These are phyloP conservation scores for Loriculus beryllinus DNA, from an alignment of 2,797 vertebrate species.

Conservation along the genomic window DNA sequence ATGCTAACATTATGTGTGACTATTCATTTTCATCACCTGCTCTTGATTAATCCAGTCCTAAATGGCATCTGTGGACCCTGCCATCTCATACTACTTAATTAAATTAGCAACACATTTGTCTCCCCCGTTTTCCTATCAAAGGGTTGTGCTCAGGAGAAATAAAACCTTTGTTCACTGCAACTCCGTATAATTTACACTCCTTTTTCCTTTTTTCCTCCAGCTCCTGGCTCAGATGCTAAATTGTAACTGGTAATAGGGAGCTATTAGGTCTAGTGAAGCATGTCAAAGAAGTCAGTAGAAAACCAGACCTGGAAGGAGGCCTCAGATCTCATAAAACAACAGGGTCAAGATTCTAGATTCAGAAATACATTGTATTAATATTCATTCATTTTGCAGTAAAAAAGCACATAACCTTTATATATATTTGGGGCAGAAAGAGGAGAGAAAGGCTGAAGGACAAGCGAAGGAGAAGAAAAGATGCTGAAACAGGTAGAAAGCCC, in stretches of 20 bases:
- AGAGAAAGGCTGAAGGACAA: not conserved
- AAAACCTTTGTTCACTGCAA: conserved; percentile 78
- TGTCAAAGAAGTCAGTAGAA: conserved; percentile 69
- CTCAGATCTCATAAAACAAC: conserved; percentile 50
- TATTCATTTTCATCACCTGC: conserved; percentile 79
- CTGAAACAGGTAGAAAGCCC: not conserved
- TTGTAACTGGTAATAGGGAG: conserved; percentile 79
- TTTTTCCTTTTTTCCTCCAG: conserved; percentile 67
- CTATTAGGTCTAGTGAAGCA: conserved; percentile 76
- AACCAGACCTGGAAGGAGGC: conserved; percentile 55
- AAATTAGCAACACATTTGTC: conserved; percentile 85
- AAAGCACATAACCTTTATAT: not conserved
- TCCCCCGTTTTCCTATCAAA: conserved; percentile 80
- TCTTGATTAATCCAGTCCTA: conserved; percentile 79
- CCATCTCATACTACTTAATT: conserved; percentile 82
- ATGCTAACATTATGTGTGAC: conserved; percentile 78
- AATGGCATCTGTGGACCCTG: conserved; percentile 77
- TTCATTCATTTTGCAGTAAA: conserved; percentile 53
- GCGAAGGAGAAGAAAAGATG: not conserved
- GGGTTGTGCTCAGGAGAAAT: conserved; percentile 79
- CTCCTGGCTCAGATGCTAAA: conserved; percentile 79
- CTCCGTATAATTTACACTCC: conserved; percentile 77
- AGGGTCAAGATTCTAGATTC: conserved; percentile 63
- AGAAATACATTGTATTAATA: conserved; percentile 48
- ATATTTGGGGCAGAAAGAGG: not conserved